Conservation (phyloP, 2,888 invertebrate species). For the Drosophila longiperda region DNA sequence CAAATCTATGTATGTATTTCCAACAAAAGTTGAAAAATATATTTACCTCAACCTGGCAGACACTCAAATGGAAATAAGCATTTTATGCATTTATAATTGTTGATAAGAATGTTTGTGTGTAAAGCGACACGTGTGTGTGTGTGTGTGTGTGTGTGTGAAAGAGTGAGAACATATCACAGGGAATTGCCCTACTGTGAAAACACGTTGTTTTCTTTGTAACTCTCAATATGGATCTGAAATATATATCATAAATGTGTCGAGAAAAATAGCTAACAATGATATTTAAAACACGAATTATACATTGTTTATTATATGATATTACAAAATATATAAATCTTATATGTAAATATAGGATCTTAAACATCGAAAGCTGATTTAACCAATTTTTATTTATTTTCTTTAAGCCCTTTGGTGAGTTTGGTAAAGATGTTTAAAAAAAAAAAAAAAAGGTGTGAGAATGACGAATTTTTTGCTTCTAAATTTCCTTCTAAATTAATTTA, state of each 20-base stretch:
- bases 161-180: background rate
- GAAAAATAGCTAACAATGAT: background rate
- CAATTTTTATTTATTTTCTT: background rate
- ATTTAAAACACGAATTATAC: background rate
- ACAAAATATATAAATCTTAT: background rate
- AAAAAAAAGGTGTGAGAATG: background rate
- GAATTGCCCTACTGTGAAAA: slow-evolving; percentile 1
- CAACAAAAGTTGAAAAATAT: background rate
- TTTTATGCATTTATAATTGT: background rate
- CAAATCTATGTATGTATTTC: background rate
- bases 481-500: too few species aligned
- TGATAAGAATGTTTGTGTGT: slow-evolving; percentile 7
- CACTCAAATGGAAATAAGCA: background rate
- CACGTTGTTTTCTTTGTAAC: background rate
- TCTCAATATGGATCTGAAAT: background rate
- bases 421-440: background rate
- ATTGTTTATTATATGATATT: background rate
- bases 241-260: background rate
- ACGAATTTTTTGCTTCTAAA: background rate
- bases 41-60: background rate
- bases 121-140: background rate
- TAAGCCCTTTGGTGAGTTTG: background rate
- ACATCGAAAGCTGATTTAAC: background rate
- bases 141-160: background rate
- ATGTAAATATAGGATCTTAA: background rate